Percentiles rank a stretch among this genome's conserved stretches.
Conservation (phyloP, 2,888 invertebrate species). For the Embidobia sp. region DNA sequence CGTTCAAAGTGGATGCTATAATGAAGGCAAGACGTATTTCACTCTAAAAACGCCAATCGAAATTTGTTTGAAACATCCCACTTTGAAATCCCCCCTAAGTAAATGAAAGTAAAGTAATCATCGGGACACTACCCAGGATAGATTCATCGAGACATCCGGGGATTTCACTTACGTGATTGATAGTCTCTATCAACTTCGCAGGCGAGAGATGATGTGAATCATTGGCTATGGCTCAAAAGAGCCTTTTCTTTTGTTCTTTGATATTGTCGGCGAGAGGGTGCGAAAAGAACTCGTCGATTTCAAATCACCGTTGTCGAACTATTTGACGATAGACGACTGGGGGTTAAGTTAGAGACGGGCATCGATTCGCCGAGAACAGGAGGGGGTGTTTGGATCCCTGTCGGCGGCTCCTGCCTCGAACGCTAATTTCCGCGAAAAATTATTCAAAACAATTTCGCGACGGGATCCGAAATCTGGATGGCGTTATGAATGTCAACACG, state of each 20-base stretch:
- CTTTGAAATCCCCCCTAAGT: background rate
- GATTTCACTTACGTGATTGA: slow-evolving; percentile 71
- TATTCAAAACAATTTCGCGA: no score
- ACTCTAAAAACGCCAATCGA: no score
- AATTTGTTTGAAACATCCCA: slow-evolving; percentile 4
- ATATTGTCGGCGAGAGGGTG: slow-evolving; percentile 37
- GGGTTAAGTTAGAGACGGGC: slow-evolving; percentile 72
- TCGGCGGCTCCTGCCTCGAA: no score
- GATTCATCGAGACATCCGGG: slow-evolving; percentile 26
- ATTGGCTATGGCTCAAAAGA: slow-evolving; percentile 58
- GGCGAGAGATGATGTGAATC: slow-evolving; percentile 74
- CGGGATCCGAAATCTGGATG: no score
- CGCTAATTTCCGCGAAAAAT: no score
- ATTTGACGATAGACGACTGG: slow-evolving; percentile 68
- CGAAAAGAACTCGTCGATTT: slow-evolving; percentile 62
- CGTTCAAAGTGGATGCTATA: no score
- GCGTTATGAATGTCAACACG: slow-evolving; percentile 37
- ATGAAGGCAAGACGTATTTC: no score
- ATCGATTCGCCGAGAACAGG: slow-evolving; percentile 67
- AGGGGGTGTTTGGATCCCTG: background rate
- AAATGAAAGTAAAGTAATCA: slow-evolving; percentile 39
- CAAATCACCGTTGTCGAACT: slow-evolving; percentile 64
- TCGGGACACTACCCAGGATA: slow-evolving; percentile 13
- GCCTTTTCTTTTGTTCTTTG: slow-evolving; percentile 46
- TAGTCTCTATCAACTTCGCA: slow-evolving; percentile 70